phyloP scores from a whole-genome alignment of 2,113 vertebrate genomes.

The Calypte anna region DNA sequence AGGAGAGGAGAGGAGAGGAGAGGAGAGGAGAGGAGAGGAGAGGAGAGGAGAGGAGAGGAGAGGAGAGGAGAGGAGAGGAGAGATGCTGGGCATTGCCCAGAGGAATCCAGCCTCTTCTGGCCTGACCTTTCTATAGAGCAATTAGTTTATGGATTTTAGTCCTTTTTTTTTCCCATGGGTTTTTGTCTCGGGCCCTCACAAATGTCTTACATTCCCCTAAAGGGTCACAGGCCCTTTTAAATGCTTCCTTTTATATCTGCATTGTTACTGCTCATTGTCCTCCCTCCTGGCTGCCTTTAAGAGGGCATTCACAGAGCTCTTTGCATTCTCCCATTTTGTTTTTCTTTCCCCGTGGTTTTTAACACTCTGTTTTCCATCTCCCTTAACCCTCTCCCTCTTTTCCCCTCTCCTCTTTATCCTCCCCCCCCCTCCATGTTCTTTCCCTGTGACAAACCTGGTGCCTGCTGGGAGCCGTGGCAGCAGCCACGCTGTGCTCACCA shows the following conservation, averaged over 20 bases:
- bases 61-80: too few species aligned
- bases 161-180: neutral
- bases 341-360: neutral
- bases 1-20: too few species aligned
- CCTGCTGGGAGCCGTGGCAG: neutral
- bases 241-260: neutral
- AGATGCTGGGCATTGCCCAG: neutral
- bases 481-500: slow-evolving; percentile 34
- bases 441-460: slow-evolving; percentile 17
- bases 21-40: too few species aligned
- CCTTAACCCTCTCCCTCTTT: neutral
- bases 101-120: neutral
- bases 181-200: neutral
- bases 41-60: too few species aligned
- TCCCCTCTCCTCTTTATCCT: neutral
- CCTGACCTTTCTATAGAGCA: neutral
- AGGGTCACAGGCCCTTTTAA: neutral
- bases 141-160: neutral
- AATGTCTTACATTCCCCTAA: neutral
- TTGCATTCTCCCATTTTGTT: neutral
- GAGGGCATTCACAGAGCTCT: neutral
- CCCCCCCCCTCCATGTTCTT: neutral
- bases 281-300: neutral
- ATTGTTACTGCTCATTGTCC: neutral
- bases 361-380: neutral